Percentiles rank a stretch among this genome's conserved stretches.
Conservation (phyloP, 2,888 invertebrate genomes). For the Xestia rhomboidea region DNA sequence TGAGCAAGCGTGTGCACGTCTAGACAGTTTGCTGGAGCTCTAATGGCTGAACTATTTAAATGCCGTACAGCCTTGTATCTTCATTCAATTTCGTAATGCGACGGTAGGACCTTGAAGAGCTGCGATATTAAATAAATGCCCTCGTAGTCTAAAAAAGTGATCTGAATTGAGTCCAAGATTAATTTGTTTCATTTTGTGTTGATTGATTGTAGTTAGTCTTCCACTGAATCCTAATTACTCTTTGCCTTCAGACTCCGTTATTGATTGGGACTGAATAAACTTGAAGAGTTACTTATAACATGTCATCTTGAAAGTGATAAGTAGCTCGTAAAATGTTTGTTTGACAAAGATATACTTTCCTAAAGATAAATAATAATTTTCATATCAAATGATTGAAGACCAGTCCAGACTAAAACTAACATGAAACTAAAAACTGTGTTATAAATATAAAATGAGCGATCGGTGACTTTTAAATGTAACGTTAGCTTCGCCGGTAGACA, state of each 20-base stretch:
- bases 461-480: conserved; percentile 19
- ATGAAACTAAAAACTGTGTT: conserved; percentile 13
- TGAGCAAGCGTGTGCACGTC: conserved; percentile 72
- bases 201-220: background rate
- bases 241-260: background rate
- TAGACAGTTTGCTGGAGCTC: conserved; percentile 71
- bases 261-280: background rate
- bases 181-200: background rate
- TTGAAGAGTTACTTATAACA: background rate
- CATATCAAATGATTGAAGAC: background rate
- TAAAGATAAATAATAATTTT: background rate
- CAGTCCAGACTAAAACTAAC: background rate
- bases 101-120: conserved; percentile 28
- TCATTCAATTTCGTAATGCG: conserved; percentile 81
- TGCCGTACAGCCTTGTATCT: conserved; percentile 78
- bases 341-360: background rate
- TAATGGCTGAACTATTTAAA: conserved; percentile 86
- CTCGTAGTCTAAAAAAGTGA: background rate
- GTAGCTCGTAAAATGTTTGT: background rate
- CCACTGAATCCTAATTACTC: background rate
- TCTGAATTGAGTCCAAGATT: background rate
- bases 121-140: conserved; percentile 1
- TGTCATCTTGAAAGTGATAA: background rate
- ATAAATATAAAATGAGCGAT: conserved; percentile 18
- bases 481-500: background rate